Evolutionary conservation across 2,888 invertebrate genomes (phyloP).

Genomic region (Agrilus cyanescens): DNA sequence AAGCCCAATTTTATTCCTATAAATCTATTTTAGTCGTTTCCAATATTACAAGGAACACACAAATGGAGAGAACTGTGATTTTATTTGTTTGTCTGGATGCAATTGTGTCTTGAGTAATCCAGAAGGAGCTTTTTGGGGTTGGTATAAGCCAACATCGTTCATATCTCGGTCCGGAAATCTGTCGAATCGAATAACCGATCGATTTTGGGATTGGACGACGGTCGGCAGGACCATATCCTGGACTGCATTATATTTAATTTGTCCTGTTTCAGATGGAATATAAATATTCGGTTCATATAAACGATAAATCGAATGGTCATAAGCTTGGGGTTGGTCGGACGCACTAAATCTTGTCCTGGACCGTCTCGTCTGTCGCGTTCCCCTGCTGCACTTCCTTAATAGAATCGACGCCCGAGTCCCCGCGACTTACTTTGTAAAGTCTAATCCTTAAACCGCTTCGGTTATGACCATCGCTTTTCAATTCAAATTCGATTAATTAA

Average conservation of each 20-base stretch:
- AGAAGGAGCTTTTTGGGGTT: slow-evolving; percentile 10
- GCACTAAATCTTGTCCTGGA: slow-evolving; percentile 9
- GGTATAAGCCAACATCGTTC: slow-evolving; percentile 22
- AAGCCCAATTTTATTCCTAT: no score
- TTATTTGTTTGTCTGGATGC: no score
- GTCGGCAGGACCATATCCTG: slow-evolving; percentile 7
- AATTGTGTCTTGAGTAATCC: no score
- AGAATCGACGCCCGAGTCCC: slow-evolving; percentile 8
- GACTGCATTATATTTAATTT: slow-evolving; percentile 29
- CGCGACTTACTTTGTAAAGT: slow-evolving; percentile 27
- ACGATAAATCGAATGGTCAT: slow-evolving; percentile 22
- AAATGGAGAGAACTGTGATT: no score
- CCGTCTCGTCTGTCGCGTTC: slow-evolving; percentile 7
- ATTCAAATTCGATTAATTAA: no score
- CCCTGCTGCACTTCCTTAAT: slow-evolving; percentile 8
- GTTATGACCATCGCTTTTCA: no score
- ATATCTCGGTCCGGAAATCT: slow-evolving; percentile 19
- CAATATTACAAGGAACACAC: no score
- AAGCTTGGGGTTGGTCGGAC: slow-evolving; percentile 10
- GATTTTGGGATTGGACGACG: not conserved
- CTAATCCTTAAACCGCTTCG: slow-evolving; percentile 20
- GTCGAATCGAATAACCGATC: no score
- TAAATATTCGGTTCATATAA: slow-evolving; percentile 33
- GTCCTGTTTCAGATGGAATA: slow-evolving; percentile 27
- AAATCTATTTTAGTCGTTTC: no score